Evolutionary conservation across 2,113 vertebrate species (phyloP), one percentile per base, ranked within the genome.

Genomic region (Lonchura striata): DNA sequence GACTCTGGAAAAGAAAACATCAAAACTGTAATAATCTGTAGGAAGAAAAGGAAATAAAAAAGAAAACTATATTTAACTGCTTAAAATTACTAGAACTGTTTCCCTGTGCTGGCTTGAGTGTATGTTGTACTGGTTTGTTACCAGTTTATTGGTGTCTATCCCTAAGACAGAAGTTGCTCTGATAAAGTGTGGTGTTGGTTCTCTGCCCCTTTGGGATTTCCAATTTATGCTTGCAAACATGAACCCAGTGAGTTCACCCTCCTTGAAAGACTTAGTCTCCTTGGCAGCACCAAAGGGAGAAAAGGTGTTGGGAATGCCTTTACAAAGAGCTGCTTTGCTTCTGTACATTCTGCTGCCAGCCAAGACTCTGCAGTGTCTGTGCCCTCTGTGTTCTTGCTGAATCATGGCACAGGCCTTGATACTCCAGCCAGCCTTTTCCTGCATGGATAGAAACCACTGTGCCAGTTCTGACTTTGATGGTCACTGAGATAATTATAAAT

Each of bases 211-310:
- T 86, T 47, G 90, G 63, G 63, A 65, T 86, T 76, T 88, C 35
- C 59, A 80, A 8, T 53, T 74, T 25, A 3, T 92, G 39, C 85
- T 66, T 77, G 71, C 54, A 70, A 80, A 77, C 63, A 42, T 22
- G 25, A 88, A 27, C 79, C 41, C 50, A 57, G 7, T 33, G 71
- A 87, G 12, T 47, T 92, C 42, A 22, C 13, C 21, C n/a, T 85
- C 49, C 54, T 75, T n/a, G 44, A 76, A 52, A 42, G 72, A 53
- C 57, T 86, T 57, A 1, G 2, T 92, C 63, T 90, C 85, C 76
- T 44, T 90, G 86, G 88, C 76, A 96, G 60, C 82, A 68, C 42
- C 15, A 47, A 59, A 50, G 30, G 59, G 53, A 86, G 68, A 65
- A 80, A 69, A 82, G 71, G 61, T 79, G 46, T 42, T 83, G 46